Evolutionary conservation across 2,113 vertebrate species (phyloP).

Genomic region (Sylvilagus bachmani): DNA sequence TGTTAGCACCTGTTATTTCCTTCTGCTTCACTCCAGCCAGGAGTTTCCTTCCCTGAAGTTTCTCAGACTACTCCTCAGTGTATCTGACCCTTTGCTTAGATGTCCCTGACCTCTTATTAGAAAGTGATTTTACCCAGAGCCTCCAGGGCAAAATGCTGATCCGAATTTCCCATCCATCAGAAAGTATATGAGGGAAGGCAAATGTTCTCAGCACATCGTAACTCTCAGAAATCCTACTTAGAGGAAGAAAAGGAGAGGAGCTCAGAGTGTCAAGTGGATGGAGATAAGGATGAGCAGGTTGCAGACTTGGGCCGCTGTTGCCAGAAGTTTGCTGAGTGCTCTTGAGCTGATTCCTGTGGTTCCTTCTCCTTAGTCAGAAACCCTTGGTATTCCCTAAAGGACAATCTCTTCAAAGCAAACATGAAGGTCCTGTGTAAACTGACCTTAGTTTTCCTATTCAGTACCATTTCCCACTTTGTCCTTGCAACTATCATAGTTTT

Average conservation of each 20-base stretch:
- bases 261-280: constrained; percentile 5
- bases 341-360: constrained; percentile 25
- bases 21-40: constrained; percentile 36
- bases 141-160: constrained; percentile 42
- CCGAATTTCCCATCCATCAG: constrained; percentile 54
- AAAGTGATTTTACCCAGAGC: constrained; percentile 49
- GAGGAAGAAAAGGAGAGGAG: not conserved
- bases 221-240: constrained; percentile 52
- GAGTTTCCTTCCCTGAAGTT: constrained; percentile 49
- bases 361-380: constrained; percentile 41
- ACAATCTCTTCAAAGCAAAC: constrained; percentile 4
- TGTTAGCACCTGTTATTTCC: constrained; percentile 64
- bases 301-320: constrained; percentile 1
- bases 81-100: constrained; percentile 50
- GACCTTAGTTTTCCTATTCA: constrained; percentile 58
- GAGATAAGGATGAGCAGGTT: constrained; percentile 58
- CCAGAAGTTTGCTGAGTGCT: constrained; percentile 62
- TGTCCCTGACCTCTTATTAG: constrained; percentile 49
- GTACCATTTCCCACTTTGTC: not conserved
- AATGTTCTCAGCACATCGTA: not conserved
- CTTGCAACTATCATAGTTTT: not conserved
- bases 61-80: constrained; percentile 1
- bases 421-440: constrained; percentile 27
- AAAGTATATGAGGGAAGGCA: constrained; percentile 44
- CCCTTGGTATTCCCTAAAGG: constrained; percentile 22